Evolutionary conservation across 1,140 invertebrate genomes (phyloP).

Genomic region (Euura lappo): DNA sequence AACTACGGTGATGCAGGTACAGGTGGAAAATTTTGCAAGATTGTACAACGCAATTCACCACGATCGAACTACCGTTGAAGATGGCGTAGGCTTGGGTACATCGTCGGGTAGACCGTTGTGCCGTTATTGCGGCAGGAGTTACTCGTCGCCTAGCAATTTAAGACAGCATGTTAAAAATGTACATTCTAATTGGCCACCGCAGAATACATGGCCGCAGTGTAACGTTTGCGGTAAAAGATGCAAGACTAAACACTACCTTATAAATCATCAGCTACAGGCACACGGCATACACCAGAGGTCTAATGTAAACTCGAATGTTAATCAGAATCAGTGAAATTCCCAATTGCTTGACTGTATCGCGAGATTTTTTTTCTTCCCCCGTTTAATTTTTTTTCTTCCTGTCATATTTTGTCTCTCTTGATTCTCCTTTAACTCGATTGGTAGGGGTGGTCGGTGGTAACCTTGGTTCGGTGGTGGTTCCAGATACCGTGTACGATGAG

Average conservation of each 20-base stretch:
- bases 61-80: constrained; percentile 38
- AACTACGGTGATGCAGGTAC: constrained; percentile 38
- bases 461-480: constrained; percentile 61
- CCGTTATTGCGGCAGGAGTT: constrained; percentile 71
- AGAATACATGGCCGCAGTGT: constrained; percentile 74
- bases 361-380: too few species aligned
- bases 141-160: constrained; percentile 73
- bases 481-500: constrained; percentile 58
- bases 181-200: constrained; percentile 70
- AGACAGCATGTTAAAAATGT: constrained; percentile 77
- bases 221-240: constrained; percentile 75
- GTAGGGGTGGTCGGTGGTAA: constrained; percentile 58
- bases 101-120: constrained; percentile 61
- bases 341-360: too few species aligned
- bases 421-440: constrained; percentile 3
- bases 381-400: too few species aligned
- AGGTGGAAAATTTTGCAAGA: constrained; percentile 53
- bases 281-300: constrained; percentile 72
- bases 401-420: too few species aligned
- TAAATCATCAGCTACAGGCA: constrained; percentile 77
- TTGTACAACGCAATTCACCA: constrained; percentile 54
- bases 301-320: constrained; percentile 29
- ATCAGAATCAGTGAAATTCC: too few species aligned
- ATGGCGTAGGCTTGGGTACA: too few species aligned
- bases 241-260: constrained; percentile 79